Percentiles rank a stretch among this genome's conserved stretches.
Conservation (phyloP, 2,888 invertebrate species). For the Cybosia mesomella region DNA sequence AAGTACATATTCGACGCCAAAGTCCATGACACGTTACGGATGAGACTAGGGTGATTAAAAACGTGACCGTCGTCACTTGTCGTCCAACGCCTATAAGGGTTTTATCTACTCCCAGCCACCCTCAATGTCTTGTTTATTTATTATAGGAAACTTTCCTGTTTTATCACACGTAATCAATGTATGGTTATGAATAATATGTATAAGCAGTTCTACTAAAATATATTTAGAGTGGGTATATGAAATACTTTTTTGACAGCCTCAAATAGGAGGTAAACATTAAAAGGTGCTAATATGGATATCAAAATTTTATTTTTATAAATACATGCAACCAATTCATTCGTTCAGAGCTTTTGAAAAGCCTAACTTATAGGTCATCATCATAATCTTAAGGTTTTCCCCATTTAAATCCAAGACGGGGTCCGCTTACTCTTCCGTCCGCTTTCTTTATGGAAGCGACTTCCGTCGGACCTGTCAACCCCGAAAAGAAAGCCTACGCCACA, state of each 20-base stretch:
- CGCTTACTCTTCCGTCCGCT: too few relatives aligned
- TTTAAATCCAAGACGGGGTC: too few relatives aligned
- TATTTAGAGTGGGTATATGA: neutral
- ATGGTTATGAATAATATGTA: conserved; percentile 37
- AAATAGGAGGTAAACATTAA: neutral
- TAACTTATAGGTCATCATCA: too few relatives aligned
- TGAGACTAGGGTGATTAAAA: conserved; percentile 84
- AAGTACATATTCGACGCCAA: conserved; percentile 60
- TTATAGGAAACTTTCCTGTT: conserved; percentile 64
- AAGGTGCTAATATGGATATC: too few relatives aligned
- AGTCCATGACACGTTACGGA: conserved; percentile 78
- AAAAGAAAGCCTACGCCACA: too few relatives aligned
- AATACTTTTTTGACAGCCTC: neutral
- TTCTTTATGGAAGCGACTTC: too few relatives aligned
- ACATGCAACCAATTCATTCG: too few relatives aligned
- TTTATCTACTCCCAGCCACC: conserved; percentile 80
- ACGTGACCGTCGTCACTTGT: conserved; percentile 86
- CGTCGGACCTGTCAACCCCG: too few relatives aligned
- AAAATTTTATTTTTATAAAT: too few relatives aligned
- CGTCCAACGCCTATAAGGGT: conserved; percentile 75
- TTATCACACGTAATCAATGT: conserved; percentile 46
- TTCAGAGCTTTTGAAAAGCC: too few relatives aligned
- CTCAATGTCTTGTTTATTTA: conserved; percentile 78
- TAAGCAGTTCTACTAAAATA: neutral
- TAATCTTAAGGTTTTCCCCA: too few relatives aligned